phyloP scores from a whole-genome alignment of 2,888 invertebrate genomes.

The Chloroclystis v-ata region DNA sequence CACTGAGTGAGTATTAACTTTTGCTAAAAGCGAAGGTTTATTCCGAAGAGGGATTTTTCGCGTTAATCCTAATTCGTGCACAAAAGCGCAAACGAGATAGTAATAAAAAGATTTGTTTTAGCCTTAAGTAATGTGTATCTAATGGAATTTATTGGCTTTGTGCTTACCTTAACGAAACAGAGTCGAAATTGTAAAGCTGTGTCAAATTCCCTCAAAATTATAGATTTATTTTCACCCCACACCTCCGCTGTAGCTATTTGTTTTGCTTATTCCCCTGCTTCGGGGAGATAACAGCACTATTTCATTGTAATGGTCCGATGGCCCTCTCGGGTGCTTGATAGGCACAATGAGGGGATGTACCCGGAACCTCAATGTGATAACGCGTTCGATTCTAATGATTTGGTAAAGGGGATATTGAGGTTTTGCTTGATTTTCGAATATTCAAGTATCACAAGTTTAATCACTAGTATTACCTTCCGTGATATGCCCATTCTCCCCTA shows the following conservation, averaged over 20 bases:
- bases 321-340: slow-evolving; percentile 42
- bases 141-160: not conserved
- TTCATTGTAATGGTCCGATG: slow-evolving; percentile 67
- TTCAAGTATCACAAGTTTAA: too few species aligned
- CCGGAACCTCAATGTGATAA: slow-evolving; percentile 20
- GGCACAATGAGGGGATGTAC: slow-evolving; percentile 9
- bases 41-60: slow-evolving; percentile 16
- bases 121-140: not conserved
- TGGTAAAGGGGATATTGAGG: slow-evolving; percentile 1
- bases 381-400: slow-evolving; percentile 21
- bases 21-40: slow-evolving; percentile 20
- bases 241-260: slow-evolving; percentile 44
- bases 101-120: slow-evolving; percentile 3
- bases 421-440: not conserved
- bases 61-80: slow-evolving; percentile 23
- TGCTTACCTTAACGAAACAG: too few species aligned
- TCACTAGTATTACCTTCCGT: too few species aligned
- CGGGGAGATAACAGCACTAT: slow-evolving; percentile 56
- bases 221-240: not conserved
- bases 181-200: too few species aligned
- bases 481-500: too few species aligned
- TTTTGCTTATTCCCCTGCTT: slow-evolving; percentile 56
- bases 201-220: slow-evolving; percentile 9
- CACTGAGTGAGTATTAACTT: slow-evolving; percentile 2
- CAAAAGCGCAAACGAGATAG: slow-evolving; percentile 8